Evolutionary conservation across 2,888 invertebrate genomes (phyloP).

Genomic region (Pharmacophagus antenor): DNA sequence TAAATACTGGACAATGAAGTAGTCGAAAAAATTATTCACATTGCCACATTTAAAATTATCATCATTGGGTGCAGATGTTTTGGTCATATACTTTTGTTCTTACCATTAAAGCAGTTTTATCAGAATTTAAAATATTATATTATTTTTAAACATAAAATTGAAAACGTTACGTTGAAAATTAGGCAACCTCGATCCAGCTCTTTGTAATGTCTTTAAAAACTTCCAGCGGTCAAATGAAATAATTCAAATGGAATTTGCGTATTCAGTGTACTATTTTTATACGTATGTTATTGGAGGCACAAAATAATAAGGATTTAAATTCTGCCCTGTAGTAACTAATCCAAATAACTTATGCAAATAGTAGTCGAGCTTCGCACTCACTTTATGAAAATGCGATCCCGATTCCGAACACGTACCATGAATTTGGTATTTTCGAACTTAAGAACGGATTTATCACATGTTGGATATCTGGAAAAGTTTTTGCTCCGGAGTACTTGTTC

Average conservation of each 20-base stretch:
- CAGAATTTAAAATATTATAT: no score
- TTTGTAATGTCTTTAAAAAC: background rate
- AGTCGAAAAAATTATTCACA: no score
- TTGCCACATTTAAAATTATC: no score
- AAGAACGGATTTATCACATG: constrained; percentile 29
- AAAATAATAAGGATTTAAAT: constrained; percentile 17
- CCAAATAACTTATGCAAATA: constrained; percentile 29
- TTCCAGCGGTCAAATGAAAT: background rate
- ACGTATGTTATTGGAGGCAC: background rate
- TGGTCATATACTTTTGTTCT: no score
- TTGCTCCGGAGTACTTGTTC: constrained; percentile 13
- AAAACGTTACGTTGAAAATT: no score
- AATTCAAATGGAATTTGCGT: background rate
- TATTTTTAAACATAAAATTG: no score
- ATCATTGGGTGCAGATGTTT: no score
- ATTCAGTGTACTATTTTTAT: background rate
- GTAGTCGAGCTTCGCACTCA: constrained; percentile 18
- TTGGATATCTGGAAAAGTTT: constrained; percentile 24
- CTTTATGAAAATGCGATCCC: constrained; percentile 27
- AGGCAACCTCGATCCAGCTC: no score
- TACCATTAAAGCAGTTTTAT: no score
- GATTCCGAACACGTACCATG: constrained; percentile 28
- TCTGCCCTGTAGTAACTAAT: constrained; percentile 13
- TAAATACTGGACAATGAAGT: background rate
- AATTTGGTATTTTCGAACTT: constrained; percentile 31